Evolutionary conservation across 2,888 invertebrate genomes (phyloP).

Genomic region (Clivina fossor): DNA sequence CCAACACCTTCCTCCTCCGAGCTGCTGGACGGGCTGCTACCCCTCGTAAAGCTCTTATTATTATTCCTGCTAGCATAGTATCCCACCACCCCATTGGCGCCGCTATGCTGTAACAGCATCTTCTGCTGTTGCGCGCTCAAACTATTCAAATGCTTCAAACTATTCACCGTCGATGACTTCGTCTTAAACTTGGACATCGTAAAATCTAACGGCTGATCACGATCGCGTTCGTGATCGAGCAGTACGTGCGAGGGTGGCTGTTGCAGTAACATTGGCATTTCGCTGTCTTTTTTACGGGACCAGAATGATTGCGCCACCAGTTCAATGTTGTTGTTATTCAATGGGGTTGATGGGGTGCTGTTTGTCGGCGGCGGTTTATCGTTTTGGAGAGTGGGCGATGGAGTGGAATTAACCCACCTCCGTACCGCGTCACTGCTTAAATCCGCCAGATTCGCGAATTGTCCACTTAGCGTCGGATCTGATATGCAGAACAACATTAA

Average conservation of each 20-base stretch:
- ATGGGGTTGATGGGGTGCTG: constrained; percentile 37
- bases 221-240: constrained; percentile 47
- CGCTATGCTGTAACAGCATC: constrained; percentile 50
- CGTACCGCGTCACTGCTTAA: constrained; percentile 61
- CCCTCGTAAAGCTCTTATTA: constrained; percentile 48
- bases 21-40: constrained; percentile 52
- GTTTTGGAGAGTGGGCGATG: constrained; percentile 55
- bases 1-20: constrained; percentile 55
- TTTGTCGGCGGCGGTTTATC: constrained; percentile 37
- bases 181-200: constrained; percentile 64
- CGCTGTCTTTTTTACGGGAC: constrained; percentile 49
- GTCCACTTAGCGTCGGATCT: constrained; percentile 14
- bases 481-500: constrained; percentile 19
- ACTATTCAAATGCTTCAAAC: constrained; percentile 50
- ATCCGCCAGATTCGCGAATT: constrained; percentile 61
- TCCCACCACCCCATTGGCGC: constrained; percentile 45
- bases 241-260: constrained; percentile 54
- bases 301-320: constrained; percentile 50
- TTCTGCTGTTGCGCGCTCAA: constrained; percentile 48
- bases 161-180: constrained; percentile 49
- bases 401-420: constrained; percentile 61
- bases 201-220: constrained; percentile 72
- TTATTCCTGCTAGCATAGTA: constrained; percentile 50
- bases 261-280: constrained; percentile 67
- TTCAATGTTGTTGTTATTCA: constrained; percentile 59